Conservation (phyloP, 1,140 invertebrate genomes). For the Rhopalosiphum padi region DNA sequence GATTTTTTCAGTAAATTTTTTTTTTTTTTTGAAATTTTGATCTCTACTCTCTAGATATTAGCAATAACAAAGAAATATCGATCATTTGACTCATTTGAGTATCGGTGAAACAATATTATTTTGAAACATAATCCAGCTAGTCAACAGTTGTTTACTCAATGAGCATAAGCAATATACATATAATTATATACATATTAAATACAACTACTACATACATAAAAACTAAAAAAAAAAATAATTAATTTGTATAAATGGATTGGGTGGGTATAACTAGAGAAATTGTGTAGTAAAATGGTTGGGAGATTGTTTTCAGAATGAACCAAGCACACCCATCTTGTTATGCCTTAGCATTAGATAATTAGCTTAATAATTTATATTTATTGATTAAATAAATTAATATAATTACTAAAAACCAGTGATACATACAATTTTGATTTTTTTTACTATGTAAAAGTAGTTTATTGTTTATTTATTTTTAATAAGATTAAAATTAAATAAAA, state of each 20-base stretch:
- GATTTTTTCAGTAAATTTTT: no score
- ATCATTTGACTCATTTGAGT: neutral
- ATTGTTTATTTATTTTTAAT: neutral
- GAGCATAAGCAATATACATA: neutral
- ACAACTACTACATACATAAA: neutral
- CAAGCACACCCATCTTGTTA: neutral
- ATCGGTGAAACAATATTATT: neutral
- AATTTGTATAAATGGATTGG: neutral
- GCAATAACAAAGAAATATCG: neutral
- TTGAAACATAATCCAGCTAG: neutral
- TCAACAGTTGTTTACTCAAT: neutral
- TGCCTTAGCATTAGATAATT: neutral
- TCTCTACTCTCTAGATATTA: no score
- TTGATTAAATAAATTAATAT: neutral
- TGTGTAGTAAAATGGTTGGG: neutral
- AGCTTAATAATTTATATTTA: no score
- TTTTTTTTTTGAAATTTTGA: no score
- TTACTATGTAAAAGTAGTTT: neutral
- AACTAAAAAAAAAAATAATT: neutral
- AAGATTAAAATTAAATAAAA: neutral
- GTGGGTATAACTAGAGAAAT: rapidly evolving
- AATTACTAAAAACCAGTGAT: neutral
- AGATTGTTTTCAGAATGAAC: neutral
- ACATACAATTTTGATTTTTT: neutral
- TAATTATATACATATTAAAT: neutral